These are phyloP conservation scores for Heteropelma amictum DNA, from an alignment of 2,888 invertebrate species.

Conservation along the genomic window DNA sequence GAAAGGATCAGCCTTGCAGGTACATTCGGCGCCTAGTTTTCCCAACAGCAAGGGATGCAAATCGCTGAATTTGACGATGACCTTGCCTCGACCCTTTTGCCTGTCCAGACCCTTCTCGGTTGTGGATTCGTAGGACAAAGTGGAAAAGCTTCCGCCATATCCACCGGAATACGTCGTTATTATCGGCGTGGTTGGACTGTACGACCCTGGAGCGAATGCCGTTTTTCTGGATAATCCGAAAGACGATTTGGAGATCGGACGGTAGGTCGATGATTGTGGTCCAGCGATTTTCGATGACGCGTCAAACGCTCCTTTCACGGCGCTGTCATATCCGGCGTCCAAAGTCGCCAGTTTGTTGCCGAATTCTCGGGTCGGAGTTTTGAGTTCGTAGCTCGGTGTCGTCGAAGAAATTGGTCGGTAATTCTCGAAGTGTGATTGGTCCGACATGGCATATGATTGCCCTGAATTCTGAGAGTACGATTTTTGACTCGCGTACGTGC, in stretches of 20 bases:
- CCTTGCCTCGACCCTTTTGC: constrained; percentile 75
- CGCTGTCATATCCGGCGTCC: neutral
- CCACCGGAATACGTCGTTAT: constrained; percentile 65
- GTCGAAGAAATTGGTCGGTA: constrained; percentile 34
- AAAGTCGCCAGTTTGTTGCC: constrained; percentile 1
- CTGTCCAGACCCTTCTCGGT: constrained; percentile 29
- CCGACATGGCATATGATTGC: constrained; percentile 1
- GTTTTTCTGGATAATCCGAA: constrained; percentile 11
- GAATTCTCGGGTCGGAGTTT: constrained; percentile 1
- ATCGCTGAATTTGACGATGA: constrained; percentile 85
- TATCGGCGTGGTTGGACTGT: constrained; percentile 44
- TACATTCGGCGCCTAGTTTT: constrained; percentile 87
- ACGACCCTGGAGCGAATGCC: neutral
- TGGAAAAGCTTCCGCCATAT: constrained; percentile 51
- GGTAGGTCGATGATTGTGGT: constrained; percentile 7
- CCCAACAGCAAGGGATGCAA: constrained; percentile 85
- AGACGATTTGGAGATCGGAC: constrained; percentile 23
- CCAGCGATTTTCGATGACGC: constrained; percentile 4
- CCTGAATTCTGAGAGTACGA: constrained; percentile 33
- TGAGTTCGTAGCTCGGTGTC: constrained; percentile 30
- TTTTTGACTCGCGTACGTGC: constrained; percentile 37
- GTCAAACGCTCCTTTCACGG: constrained; percentile 5
- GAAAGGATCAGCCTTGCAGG: constrained; percentile 79
- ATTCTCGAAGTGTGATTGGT: constrained; percentile 12
- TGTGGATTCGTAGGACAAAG: constrained; percentile 26